Conservation (phyloP, 2,113 vertebrate species). For the Puma concolor region DNA sequence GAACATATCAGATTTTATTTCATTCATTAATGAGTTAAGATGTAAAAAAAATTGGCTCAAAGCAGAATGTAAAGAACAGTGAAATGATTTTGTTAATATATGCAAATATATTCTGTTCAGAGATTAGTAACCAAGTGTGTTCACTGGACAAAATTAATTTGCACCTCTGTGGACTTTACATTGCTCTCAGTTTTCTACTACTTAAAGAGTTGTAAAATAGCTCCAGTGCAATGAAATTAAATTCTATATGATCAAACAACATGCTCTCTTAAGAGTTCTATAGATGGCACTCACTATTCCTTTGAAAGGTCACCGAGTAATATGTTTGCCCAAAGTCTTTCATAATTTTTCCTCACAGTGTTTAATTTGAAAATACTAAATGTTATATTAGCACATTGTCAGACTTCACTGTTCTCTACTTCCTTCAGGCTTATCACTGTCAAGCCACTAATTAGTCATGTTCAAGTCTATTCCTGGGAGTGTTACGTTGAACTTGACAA, state of each 20-base stretch:
- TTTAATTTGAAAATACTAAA: constrained; percentile 51
- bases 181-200: neutral
- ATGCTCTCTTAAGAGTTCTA: neutral
- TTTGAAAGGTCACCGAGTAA: neutral
- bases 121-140: neutral
- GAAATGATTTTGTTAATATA: constrained; percentile 1
- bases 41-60: constrained; percentile 5
- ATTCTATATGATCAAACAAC: neutral
- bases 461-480: neutral
- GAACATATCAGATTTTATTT: neutral
- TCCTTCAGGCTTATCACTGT: neutral
- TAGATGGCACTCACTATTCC: neutral
- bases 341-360: neutral
- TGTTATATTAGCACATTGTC: neutral
- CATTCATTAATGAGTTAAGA: neutral
- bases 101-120: constrained; percentile 16
- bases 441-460: neutral
- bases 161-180: neutral
- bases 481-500: neutral
- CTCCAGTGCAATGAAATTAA: neutral
- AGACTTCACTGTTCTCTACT: neutral
- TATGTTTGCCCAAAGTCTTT: constrained; percentile 28
- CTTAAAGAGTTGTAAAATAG: constrained; percentile 33
- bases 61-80: constrained; percentile 11
- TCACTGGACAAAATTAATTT: neutral